Conservation (phyloP, 2,113 vertebrate genomes). For the Lampris incognitus region DNA sequence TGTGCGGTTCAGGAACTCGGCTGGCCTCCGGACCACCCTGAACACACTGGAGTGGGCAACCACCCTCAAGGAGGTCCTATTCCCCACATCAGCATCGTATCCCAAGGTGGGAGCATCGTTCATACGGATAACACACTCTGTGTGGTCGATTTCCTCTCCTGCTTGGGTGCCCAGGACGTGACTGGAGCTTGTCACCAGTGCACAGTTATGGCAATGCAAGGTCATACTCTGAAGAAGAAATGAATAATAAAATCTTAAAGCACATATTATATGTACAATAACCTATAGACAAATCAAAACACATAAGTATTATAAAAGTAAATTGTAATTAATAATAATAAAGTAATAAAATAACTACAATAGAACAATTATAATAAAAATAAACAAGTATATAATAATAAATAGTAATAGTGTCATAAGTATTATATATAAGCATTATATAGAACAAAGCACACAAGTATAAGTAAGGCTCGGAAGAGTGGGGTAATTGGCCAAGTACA, state of each 20-base stretch:
- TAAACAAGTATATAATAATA: too few species aligned
- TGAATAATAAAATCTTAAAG: background rate
- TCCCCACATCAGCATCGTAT: constrained; percentile 88
- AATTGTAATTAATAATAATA: too few species aligned
- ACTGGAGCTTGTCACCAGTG: constrained; percentile 95
- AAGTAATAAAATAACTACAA: too few species aligned
- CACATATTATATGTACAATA: too few species aligned
- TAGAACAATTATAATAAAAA: too few species aligned
- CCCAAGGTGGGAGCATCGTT: constrained; percentile 92
- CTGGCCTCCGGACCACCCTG: constrained; percentile 87
- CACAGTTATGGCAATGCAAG: constrained; percentile 88
- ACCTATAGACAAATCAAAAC: too few species aligned
- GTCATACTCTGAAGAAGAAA: constrained; percentile 85
- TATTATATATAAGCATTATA: too few species aligned
- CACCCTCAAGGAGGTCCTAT: constrained; percentile 90
- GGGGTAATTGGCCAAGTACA: too few species aligned
- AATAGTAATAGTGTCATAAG: too few species aligned
- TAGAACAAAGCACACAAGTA: too few species aligned
- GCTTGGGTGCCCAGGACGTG: constrained; percentile 89
- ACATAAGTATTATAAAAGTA: too few species aligned
- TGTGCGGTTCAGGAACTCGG: constrained; percentile 86
- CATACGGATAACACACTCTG: constrained; percentile 96
- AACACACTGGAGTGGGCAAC: constrained; percentile 96
- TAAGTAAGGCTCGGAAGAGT: too few species aligned
- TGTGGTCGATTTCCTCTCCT: constrained; percentile 86